These are phyloP conservation scores for Patella depressa DNA, from an alignment of 2,888 invertebrate genomes.

Conservation along the genomic window DNA sequence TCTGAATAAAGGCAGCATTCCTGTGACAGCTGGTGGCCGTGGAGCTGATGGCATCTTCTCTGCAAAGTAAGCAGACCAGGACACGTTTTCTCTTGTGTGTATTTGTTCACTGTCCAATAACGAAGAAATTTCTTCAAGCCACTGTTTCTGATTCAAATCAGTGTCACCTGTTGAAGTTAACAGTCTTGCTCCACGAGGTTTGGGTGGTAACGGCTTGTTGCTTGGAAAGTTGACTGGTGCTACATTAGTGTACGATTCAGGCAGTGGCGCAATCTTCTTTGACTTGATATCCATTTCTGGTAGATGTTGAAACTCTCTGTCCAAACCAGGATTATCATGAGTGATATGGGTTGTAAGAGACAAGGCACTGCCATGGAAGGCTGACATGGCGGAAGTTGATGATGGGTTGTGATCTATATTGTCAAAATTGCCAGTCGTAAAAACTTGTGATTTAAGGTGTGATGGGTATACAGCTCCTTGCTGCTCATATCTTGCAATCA, in stretches of 20 bases:
- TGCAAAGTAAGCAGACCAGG: neutral
- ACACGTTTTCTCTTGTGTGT: neutral
- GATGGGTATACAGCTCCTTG: conserved; percentile 13
- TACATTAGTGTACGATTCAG: conserved; percentile 2
- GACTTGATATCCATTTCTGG: too few relatives aligned
- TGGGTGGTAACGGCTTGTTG: neutral
- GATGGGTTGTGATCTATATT: conserved; percentile 18
- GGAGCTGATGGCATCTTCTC: too few relatives aligned
- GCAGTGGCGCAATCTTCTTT: neutral
- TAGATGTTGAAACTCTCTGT: too few relatives aligned
- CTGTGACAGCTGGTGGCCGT: neutral
- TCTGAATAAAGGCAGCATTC: conserved; percentile 4
- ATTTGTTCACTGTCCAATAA: too few relatives aligned
- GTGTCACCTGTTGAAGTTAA: too few relatives aligned
- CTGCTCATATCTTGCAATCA: conserved; percentile 12
- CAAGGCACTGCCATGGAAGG: conserved; percentile 15
- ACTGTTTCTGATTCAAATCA: too few relatives aligned
- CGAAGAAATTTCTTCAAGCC: too few relatives aligned
- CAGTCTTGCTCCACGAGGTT: too few relatives aligned
- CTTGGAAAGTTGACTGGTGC: neutral
- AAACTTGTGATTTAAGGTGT: conserved; percentile 14
- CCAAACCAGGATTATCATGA: neutral
- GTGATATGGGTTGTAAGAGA: conserved; percentile 14
- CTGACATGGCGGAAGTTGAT: conserved; percentile 10
- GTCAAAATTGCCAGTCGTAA: conserved; percentile 9